Evolutionary conservation across 2,113 vertebrate genomes (phyloP), one percentile per base, ranked within the genome.

Genomic region (Lates calcarifer): DNA sequence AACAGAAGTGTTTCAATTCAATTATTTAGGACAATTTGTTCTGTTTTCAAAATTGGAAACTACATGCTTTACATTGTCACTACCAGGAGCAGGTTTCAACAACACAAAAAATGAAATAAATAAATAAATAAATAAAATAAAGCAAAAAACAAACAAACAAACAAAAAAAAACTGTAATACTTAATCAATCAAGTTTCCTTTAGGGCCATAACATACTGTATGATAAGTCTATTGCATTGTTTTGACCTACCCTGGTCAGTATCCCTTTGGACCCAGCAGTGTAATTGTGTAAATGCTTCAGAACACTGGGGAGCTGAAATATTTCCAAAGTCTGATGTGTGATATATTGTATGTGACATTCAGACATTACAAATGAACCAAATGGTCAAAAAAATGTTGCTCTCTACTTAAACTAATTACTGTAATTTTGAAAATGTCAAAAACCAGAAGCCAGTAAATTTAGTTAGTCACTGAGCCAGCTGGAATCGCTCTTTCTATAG

Each of bases 321-420:
- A 24, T 74, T 78, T 4, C 8, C 12, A 58, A 24, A 56, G 24
- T n/a, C 49, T 61, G 43, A 76, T 65, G 15, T 74, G 56, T 74
- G 62, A 80, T 83, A 33, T n/a, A 70, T 81, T 76, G 29, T 76
- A 41, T 55, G 37, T 78, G 72, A 71, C 64, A 37, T 47, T 77
- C 37, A 66, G 13, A 56, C 8, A 63, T 18, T 28, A 28, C 22
- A 43, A 66, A 86, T 82, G 10, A 74, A 66, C 33, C 18, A 56
- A 62, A 39, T 43, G 24, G 26, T 68, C 37, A 18, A 61, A 72
- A 72, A 29, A 62, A 24, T n/a, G 0, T 55, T 43, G 43, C 18
- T 26, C 51, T 61, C 51, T 43, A 18, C 26, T 39, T 37, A 29
- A 12, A n/a, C 45, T 73, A 72, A 77, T 85, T 76, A 28, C 49